phyloP scores from a whole-genome alignment of 2,888 invertebrate species.

The Rhagonycha lutea region DNA sequence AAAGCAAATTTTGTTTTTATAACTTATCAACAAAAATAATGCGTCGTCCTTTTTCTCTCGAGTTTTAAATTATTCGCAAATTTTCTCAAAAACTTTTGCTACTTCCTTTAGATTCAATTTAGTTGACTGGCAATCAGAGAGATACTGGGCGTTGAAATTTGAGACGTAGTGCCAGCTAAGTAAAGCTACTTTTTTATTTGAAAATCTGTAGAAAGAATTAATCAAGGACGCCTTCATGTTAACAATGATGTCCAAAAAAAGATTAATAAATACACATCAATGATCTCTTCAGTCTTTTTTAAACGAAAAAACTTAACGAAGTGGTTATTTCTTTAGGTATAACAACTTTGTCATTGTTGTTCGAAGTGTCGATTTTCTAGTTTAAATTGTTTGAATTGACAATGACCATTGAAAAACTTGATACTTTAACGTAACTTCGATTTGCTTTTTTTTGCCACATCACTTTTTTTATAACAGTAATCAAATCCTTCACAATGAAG shows the following conservation, averaged over 20 bases:
- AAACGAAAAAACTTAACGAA: constrained; percentile 11
- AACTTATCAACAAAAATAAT: constrained; percentile 14
- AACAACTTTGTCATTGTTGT: constrained; percentile 10
- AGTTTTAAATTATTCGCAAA: constrained; percentile 21
- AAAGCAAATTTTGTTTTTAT: constrained; percentile 9
- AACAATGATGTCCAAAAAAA: constrained; percentile 20
- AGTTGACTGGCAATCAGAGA: constrained; percentile 25
- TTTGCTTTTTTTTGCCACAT: background rate
- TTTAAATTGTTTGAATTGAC: background rate
- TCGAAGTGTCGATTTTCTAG: constrained; percentile 9
- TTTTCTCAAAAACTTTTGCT: constrained; percentile 18
- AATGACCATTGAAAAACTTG: constrained; percentile 1
- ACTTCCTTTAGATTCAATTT: constrained; percentile 26
- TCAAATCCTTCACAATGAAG: background rate
- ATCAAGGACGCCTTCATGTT: constrained; percentile 19
- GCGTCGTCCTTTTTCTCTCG: background rate
- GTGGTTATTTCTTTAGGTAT: constrained; percentile 15
- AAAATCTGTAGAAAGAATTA: constrained; percentile 23
- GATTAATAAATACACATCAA: constrained; percentile 23
- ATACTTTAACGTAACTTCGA: background rate
- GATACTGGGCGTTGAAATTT: constrained; percentile 25
- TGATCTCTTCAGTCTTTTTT: constrained; percentile 9
- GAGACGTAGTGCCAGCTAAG: constrained; percentile 18
- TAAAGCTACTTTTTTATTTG: constrained; percentile 25
- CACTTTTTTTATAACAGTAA: background rate